These are phyloP conservation scores for Nasonia oneida DNA, from an alignment of 2,888 invertebrate species.

Conservation along the genomic window DNA sequence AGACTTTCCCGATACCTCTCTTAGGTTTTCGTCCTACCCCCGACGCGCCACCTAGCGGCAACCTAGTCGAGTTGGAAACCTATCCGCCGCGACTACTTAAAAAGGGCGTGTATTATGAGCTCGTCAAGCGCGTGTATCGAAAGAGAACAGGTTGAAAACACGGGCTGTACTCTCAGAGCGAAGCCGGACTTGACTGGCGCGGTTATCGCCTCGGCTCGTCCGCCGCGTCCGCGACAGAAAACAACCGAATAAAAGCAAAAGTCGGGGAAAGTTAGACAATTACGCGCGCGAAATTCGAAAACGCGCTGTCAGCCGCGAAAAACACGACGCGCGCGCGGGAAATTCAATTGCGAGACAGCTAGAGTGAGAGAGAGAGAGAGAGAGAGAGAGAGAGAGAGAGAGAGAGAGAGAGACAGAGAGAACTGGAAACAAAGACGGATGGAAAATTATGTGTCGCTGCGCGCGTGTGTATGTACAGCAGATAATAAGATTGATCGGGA, in stretches of 20 bases:
- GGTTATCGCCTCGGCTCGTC: neutral
- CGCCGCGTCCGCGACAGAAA: neutral
- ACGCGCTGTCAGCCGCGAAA: neutral
- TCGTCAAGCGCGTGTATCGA: neutral
- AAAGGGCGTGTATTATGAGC: neutral
- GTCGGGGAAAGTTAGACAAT: slow-evolving; percentile 7
- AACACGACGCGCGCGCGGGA: neutral
- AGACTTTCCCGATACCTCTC: neutral
- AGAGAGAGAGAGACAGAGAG: neutral
- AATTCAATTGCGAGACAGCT: slow-evolving; percentile 6
- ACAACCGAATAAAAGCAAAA: slow-evolving; percentile 4
- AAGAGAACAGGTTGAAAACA: neutral
- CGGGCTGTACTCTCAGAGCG: neutral
- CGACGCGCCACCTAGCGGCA: neutral
- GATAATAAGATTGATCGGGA: slow-evolving; percentile 21
- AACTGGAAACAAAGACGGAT: slow-evolving; percentile 28
- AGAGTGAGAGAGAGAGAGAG: neutral
- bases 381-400: neutral
- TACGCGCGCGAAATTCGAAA: neutral
- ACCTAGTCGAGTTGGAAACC: neutral
- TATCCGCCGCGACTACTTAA: too few relatives aligned
- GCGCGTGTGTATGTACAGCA: neutral
- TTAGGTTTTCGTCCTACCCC: neutral
- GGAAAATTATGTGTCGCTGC: slow-evolving; percentile 28
- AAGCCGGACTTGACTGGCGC: slow-evolving; percentile 11